Evolutionary conservation across 2,888 invertebrate species (phyloP), one percentile per base, ranked within the genome.

Genomic region (Erebia epiphron): DNA sequence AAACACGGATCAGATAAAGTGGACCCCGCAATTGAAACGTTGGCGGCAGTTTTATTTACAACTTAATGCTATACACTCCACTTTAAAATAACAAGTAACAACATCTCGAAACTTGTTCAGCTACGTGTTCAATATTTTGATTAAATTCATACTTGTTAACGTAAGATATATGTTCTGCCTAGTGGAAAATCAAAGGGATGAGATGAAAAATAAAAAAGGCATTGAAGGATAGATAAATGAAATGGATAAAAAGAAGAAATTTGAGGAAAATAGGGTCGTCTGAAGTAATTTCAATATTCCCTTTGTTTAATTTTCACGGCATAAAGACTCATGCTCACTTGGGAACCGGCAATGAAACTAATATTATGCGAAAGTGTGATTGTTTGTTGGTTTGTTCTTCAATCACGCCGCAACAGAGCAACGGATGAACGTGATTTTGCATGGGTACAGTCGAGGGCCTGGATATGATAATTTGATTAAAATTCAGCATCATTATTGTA

Each of bases 1-100:
- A 74, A 74, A 69, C 68, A 41, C 54, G 63, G 66, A 74, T 74
- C 70, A 63, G 72, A 74, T 73, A 73, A 58, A 67, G 35, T 70
- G 72, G 70, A 58, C 68, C 35, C 46, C 21, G 66, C 63, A 68
- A 72, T 74, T 74, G 68, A 72, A 72, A 68, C 62, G 70, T 64
- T 63, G 70, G 60, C 66, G 54, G 68, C 58, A 43, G 21, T 65
- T 65, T 58, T 67, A 67, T 58, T 56, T 57, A 66, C 3, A 41
- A 18, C 56, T 46, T 57, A 46, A 56, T 46, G 5, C 8, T 56
- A 21, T 16, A 14, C 11, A 7, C 5, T 11, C 13, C 3, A 18
- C 21, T 57, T 57, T 0, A 57, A 57, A 54, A 56, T 21, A 56
- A 26, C 56, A 56, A 56, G n/a, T n/a, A n/a, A n/a, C n/a, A n/a